phyloP scores from a whole-genome alignment of 1,140 invertebrate genomes.

The Megalopta genalis region DNA sequence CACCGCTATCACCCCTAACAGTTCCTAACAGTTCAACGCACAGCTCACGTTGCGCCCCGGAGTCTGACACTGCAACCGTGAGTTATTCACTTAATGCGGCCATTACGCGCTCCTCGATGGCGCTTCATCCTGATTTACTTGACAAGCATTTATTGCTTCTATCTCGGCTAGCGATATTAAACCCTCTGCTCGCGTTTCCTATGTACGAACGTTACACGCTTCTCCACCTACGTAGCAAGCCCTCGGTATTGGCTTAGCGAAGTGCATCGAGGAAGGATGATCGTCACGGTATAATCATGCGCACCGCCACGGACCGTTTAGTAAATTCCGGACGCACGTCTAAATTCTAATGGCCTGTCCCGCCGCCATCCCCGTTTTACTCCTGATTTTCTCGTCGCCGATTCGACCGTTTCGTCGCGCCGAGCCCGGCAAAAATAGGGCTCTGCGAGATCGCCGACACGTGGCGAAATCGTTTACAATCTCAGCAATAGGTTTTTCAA shows the following conservation, averaged over 20 bases:
- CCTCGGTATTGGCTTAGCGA: constrained; percentile 21
- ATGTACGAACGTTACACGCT: constrained; percentile 49
- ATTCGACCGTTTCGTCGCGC: background rate
- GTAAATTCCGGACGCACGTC: background rate
- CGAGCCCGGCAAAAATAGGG: too few species aligned
- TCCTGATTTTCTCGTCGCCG: background rate
- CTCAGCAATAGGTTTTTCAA: too few species aligned
- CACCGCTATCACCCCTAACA: constrained; percentile 73
- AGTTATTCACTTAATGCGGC: constrained; percentile 79
- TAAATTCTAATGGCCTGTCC: background rate
- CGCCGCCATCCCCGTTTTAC: background rate
- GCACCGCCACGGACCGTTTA: background rate
- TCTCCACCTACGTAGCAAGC: constrained; percentile 33
- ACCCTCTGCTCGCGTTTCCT: constrained; percentile 63
- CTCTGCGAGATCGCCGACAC: too few species aligned
- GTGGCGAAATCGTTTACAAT: too few species aligned
- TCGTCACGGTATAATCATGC: background rate
- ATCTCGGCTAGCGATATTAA: constrained; percentile 68
- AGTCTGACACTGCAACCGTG: constrained; percentile 68
- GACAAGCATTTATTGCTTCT: constrained; percentile 77
- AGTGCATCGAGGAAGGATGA: constrained; percentile 37
- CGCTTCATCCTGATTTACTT: constrained; percentile 79
- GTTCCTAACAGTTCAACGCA: constrained; percentile 68
- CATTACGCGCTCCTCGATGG: constrained; percentile 77
- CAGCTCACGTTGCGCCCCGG: constrained; percentile 55